phyloP scores from a whole-genome alignment of 2,113 vertebrate genomes.

The Pampusana beccarii region DNA sequence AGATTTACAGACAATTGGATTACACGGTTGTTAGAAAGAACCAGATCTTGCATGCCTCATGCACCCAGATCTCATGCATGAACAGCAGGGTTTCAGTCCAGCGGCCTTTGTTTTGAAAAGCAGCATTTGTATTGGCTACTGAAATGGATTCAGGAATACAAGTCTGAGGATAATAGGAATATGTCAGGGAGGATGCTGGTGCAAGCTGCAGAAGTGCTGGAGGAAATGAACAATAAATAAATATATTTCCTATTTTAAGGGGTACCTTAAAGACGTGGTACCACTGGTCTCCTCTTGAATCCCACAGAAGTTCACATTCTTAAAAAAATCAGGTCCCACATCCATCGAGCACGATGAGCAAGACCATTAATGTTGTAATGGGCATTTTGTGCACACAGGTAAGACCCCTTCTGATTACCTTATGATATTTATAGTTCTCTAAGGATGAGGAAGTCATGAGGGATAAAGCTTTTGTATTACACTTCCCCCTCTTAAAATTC shows the following conservation, averaged over 20 bases:
- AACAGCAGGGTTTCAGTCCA: neutral
- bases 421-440: neutral
- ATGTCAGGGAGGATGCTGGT: neutral
- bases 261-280: neutral
- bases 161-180: neutral
- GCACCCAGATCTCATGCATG: neutral
- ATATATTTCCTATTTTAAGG: neutral
- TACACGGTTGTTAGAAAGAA: neutral
- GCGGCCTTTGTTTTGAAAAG: neutral
- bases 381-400: neutral
- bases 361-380: neutral
- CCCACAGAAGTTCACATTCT: neutral
- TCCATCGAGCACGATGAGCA: neutral
- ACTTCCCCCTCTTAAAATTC: neutral
- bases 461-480: neutral
- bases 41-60: neutral
- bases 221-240: neutral
- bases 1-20: neutral
- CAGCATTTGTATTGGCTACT: neutral
- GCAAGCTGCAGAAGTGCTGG: neutral
- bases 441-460: neutral
- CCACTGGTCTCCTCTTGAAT: neutral
- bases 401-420: neutral
- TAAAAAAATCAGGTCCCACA: neutral
- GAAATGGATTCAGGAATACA: neutral